Evolutionary conservation across 2,888 invertebrate species (phyloP).

Genomic region (Catocala fraxini): DNA sequence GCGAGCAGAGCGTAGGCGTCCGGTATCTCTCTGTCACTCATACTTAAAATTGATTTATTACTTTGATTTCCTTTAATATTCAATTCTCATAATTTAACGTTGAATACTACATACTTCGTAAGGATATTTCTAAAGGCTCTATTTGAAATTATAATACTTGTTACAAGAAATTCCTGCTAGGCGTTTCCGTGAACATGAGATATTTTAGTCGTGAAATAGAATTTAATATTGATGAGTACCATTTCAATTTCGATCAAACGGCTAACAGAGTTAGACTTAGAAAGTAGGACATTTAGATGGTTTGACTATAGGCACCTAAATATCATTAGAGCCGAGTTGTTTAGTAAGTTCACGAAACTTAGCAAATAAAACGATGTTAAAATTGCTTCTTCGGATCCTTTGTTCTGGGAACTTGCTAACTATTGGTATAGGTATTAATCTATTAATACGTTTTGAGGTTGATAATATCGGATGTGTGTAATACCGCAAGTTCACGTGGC

Average conservation of each 20-base stretch:
- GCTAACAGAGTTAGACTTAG: too few relatives aligned
- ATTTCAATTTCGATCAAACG: too few relatives aligned
- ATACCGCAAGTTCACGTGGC: slow-evolving; percentile 24
- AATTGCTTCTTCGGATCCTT: slow-evolving; percentile 3
- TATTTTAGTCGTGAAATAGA: too few relatives aligned
- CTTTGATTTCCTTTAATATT: slow-evolving; percentile 67
- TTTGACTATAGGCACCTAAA: too few relatives aligned
- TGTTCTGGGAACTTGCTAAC: not conserved
- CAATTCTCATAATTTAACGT: slow-evolving; percentile 40
- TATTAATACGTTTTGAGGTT: slow-evolving; percentile 18
- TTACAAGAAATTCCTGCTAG: too few relatives aligned
- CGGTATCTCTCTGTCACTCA: slow-evolving; percentile 67
- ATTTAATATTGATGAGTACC: too few relatives aligned
- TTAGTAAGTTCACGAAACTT: too few relatives aligned
- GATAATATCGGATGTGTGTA: slow-evolving; percentile 22
- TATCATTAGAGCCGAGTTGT: too few relatives aligned
- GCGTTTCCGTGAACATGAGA: too few relatives aligned
- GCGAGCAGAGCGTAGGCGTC: slow-evolving; percentile 51
- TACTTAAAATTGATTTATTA: slow-evolving; percentile 68
- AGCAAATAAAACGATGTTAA: not conserved
- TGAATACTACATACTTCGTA: not conserved
- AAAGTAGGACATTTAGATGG: too few relatives aligned
- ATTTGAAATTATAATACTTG: too few relatives aligned
- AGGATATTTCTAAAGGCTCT: too few relatives aligned
- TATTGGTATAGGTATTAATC: slow-evolving; percentile 6